phyloP scores from a whole-genome alignment of 2,888 invertebrate genomes.

The Lepidocyrtinus sp. region DNA sequence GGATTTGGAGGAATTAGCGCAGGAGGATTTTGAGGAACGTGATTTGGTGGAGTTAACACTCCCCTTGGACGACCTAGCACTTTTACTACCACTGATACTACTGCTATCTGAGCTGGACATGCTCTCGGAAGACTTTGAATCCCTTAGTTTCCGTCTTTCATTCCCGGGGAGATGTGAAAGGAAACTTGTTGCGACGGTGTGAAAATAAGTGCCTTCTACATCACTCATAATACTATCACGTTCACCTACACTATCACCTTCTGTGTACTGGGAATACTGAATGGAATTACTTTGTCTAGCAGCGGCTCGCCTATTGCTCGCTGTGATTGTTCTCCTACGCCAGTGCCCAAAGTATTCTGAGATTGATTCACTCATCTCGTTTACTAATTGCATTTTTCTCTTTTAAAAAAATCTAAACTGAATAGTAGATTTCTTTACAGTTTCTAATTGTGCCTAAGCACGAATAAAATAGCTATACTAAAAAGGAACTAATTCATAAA shows the following conservation, averaged over 20 bases:
- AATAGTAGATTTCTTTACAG: too few relatives aligned
- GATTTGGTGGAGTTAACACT: neutral
- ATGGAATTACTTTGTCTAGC: constrained; percentile 15
- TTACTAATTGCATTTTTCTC: constrained; percentile 36
- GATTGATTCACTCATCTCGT: constrained; percentile 34
- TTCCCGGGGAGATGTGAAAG: neutral
- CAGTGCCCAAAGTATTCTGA: constrained; percentile 49
- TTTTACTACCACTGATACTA: constrained; percentile 18
- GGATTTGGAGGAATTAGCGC: constrained; percentile 58
- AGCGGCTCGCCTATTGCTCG: constrained; percentile 36
- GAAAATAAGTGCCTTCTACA: neutral
- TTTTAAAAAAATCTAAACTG: neutral
- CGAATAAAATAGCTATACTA: neutral
- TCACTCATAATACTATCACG: constrained; percentile 24
- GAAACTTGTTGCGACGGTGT: neutral
- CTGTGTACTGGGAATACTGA: constrained; percentile 30
- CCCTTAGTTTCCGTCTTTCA: neutral
- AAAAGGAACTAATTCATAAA: neutral
- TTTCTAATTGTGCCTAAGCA: too few relatives aligned
- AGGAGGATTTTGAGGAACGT: constrained; percentile 33
- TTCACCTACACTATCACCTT: constrained; percentile 30
- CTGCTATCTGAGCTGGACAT: constrained; percentile 1
- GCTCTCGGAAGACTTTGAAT: too few relatives aligned
- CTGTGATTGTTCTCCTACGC: constrained; percentile 51
- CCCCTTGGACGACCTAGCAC: neutral